Base-by-base conservation (phyloP, 2,888 invertebrate genomes). In the Caenorhabditis japonica region DNA sequence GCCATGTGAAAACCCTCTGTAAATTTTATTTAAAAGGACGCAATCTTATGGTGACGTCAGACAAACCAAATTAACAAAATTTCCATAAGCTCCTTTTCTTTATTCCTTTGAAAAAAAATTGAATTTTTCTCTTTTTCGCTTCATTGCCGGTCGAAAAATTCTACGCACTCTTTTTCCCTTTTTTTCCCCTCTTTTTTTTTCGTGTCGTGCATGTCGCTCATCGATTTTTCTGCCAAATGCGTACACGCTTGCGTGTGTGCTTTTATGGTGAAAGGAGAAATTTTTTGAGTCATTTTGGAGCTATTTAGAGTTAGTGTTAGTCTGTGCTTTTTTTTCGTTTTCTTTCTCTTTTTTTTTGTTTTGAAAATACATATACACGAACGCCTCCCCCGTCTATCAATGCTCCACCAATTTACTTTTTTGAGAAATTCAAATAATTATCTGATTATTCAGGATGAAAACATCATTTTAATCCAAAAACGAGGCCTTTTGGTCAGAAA, bases 51-150 rank as follows among this genome's bases (percentile, higher is more conserved):
- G n/a, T n/a, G n/a, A n/a, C n/a, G n/a, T n/a, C n/a, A n/a, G n/a
- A n/a, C n/a, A n/a, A n/a, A n/a, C n/a, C n/a, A n/a, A n/a, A n/a
- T n/a, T n/a, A n/a, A n/a, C n/a, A n/a, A n/a, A n/a, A n/a, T n/a
- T n/a, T n/a, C n/a, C n/a, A n/a, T n/a, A n/a, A n/a, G n/a, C n/a
- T n/a, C n/a, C n/a, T n/a, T n/a, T n/a, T n/a, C n/a, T n/a, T n/a
- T n/a, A n/a, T n/a, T n/a, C n/a, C n/a, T n/a, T n/a, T n/a, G n/a
- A n/a, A n/a, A n/a, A n/a, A n/a, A n/a, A n/a, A n/a, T n/a, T n/a
- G n/a, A n/a, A n/a, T n/a, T n/a, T 43, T 34, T 56, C 43, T 46
- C 56, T 56, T 19, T 33, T 33, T 59, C 38, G 41, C 59, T 47
- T 21, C n/a, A n/a, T n/a, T n/a, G n/a, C n/a, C n/a, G n/a, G n/a